Evolutionary conservation across 2,888 invertebrate species (phyloP), one percentile per base, ranked within the genome.

Genomic region (Lycophotia porphyrea): DNA sequence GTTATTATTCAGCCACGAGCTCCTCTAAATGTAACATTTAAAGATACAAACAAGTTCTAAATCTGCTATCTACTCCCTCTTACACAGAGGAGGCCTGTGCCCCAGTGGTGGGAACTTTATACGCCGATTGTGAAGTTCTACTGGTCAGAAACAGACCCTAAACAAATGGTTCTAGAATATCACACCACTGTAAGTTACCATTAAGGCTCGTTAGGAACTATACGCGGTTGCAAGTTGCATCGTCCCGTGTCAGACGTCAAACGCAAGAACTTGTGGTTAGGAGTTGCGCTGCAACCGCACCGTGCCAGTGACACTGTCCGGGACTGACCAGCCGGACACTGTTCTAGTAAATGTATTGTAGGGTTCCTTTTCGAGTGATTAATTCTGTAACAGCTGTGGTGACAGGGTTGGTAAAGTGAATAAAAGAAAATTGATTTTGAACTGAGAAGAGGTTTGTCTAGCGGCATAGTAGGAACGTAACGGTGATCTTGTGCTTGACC

Each of bases 181-280:
- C 8, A 34, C 5, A 44, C 9, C 2, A 42, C 18, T 5, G 13
- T 64, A 67, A 67, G 85, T 70, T 69, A 13, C 1, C 47, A 61
- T 68, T 71, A 70, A 55, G 44, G 72, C 61, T 63, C 34, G 68
- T 73, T 76, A 39, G 24, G 18, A 75, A 81, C 73, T 65, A 67
- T 52, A 39, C 18, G 65, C 71, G 52, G 60, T 68, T 73, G 60
- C 77, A 77, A 82, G 70, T 81, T 84, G 76, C 81, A 76, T 64
- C 49, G 75, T 78, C 61, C 72, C 73, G 39, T 77, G 76, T 80
- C 85, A 78, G 78, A 80, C 80, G 89, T 87, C 89, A 88, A 85
- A 84, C 80, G 81, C 89, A 88, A 88, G 85, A 85, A 85, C 78
- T 84, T 88, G 89, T 60, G 88, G 88, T 85, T 39, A 18, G 47